Evolutionary conservation across 2,888 invertebrate genomes (phyloP), one percentile per base, ranked within the genome.

Genomic region (Mystacides longicornis): DNA sequence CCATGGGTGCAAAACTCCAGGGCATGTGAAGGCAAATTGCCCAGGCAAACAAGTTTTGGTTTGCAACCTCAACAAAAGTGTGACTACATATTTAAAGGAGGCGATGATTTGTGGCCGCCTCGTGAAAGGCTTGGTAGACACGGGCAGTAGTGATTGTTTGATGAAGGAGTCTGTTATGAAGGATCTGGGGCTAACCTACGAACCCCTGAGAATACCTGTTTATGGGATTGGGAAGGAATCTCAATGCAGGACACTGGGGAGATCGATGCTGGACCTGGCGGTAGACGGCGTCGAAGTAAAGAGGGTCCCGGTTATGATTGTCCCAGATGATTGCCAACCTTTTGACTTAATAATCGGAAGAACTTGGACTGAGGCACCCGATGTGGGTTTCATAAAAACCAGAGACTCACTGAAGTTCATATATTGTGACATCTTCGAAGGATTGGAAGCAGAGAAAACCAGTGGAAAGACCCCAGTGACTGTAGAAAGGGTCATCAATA

Each of bases 61-160:
- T 5, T 27, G 27, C 27, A 27, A 11, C 27, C 5, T 27, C 27
- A 43, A 16, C 43, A 11, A 18, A 14, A 31, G 31, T 18, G 14
- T 11, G 5, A 43, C 7, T 14, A 43, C 7, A 16, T 43, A 43
- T n/a, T 5, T 43, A 14, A 43, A 43, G 43, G 43, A 43, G 43
- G 43, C 16, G 43, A 43, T 16, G 18, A 43, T 43, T 16, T 16
- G 18, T 43, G 43, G 43, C 18, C 43, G 16, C 43, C 5, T n/a
- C 4, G 43, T 43, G 18, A 18, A n/a, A 18, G 14, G 43, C 7
- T n/a, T 43, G 7, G 18, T 43, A 16, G 43, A 43, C 18, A 43
- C 43, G 4, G 43, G 43, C 5, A 43, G 43, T n/a, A 43, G 43
- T 43, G 43, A 43, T 43, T 43, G 43, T n/a, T 43, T 43, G 18